Evolutionary conservation across 2,888 invertebrate genomes (phyloP).

Genomic region (Lycocerus yunnanus): DNA sequence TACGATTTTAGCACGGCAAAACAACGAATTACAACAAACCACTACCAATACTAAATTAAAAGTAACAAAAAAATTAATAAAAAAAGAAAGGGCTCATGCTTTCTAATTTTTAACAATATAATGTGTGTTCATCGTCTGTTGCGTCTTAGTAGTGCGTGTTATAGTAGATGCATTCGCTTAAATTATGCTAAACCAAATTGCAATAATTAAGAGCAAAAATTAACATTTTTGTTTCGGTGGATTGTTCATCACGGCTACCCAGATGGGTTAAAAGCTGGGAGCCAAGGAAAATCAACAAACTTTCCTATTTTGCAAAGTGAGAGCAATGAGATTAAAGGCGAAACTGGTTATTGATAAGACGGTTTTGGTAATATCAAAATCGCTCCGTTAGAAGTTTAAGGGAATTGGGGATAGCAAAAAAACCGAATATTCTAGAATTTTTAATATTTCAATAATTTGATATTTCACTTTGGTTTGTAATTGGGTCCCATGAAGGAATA

Average conservation of each 20-base stretch:
- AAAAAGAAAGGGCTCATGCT: constrained; percentile 41
- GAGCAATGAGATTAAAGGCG: no score
- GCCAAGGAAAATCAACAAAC: no score
- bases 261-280: not conserved
- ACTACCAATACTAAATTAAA: not conserved
- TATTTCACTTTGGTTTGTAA: no score
- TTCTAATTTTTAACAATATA: constrained; percentile 51
- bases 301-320: no score
- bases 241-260: not conserved
- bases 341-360: no score
- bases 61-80: not conserved
- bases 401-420: no score
- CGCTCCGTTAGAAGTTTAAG: no score
- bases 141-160: constrained; percentile 12
- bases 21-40: not conserved
- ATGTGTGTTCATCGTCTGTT: constrained; percentile 1
- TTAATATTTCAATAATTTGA: no score
- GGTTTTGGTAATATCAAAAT: no score
- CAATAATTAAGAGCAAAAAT: not conserved
- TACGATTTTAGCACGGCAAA: not conserved
- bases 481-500: no score
- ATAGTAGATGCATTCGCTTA: not conserved
- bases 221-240: not conserved
- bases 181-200: not conserved
- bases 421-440: no score